These are phyloP conservation scores for Athalia cordata DNA, from an alignment of 2,888 invertebrate genomes.

Conservation along the genomic window DNA sequence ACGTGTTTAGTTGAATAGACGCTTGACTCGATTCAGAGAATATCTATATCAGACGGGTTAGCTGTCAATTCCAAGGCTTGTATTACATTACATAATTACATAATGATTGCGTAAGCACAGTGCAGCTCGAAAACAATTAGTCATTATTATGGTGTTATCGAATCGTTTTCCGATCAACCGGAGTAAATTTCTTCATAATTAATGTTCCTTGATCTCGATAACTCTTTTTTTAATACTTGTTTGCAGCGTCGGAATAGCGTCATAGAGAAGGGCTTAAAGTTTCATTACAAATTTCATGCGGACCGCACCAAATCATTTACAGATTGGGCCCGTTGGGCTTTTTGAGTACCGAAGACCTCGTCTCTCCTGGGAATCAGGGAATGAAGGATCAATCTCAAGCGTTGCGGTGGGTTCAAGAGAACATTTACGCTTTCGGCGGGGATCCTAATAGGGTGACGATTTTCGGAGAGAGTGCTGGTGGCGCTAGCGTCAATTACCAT, in stretches of 20 bases:
- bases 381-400: slow-evolving; percentile 81
- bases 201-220: too few species aligned
- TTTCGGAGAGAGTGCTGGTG: slow-evolving; percentile 84
- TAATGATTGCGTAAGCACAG: too few species aligned
- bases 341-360: slow-evolving; percentile 79
- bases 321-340: slow-evolving; percentile 79
- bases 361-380: slow-evolving; percentile 81
- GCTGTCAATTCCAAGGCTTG: background rate
- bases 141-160: background rate
- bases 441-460: slow-evolving; percentile 80
- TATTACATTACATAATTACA: too few species aligned
- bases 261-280: too few species aligned
- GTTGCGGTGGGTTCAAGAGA: slow-evolving; percentile 79
- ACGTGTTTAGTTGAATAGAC: background rate
- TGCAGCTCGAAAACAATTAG: background rate
- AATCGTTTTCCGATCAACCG: too few species aligned
- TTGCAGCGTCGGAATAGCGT: too few species aligned
- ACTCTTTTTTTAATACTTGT: too few species aligned
- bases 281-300: too few species aligned
- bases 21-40: background rate
- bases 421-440: slow-evolving; percentile 79
- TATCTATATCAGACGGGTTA: background rate
- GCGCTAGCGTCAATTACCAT: slow-evolving; percentile 81
- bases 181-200: too few species aligned
- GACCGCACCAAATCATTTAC: slow-evolving; percentile 19